Evolutionary conservation across 64 coral and sea anemone species (phyloP).

Genomic region (Orbicella faveolata): DNA sequence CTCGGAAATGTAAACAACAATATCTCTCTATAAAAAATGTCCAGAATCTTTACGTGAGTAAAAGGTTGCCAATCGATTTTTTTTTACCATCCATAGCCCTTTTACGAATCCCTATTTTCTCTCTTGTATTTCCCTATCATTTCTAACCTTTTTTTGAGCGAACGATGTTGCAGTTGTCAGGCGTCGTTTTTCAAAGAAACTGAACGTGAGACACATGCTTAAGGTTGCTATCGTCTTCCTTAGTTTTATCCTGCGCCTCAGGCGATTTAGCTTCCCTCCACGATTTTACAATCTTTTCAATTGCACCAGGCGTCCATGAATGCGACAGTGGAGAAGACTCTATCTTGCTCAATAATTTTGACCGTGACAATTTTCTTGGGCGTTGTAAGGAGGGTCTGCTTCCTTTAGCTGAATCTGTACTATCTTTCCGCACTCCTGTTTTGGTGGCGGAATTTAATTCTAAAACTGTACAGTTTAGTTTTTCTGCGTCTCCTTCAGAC

Average conservation of each 20-base stretch:
- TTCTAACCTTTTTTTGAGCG: too few relatives aligned
- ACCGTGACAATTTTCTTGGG: constrained; percentile 18
- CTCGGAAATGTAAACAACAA: too few relatives aligned
- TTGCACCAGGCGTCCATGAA: constrained; percentile 58
- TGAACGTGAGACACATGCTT: constrained; percentile 15
- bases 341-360: constrained; percentile 28
- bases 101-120: too few relatives aligned
- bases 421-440: background rate
- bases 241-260: background rate
- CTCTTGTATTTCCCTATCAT: too few relatives aligned
- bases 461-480: background rate
- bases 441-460: background rate
- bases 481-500: background rate
- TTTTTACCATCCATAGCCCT: too few relatives aligned
- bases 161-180: too few relatives aligned
- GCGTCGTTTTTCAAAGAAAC: constrained; percentile 1
- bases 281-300: constrained; percentile 68
- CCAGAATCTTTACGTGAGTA: too few relatives aligned
- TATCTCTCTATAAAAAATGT: too few relatives aligned
- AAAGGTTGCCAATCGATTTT: too few relatives aligned
- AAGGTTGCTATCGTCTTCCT: background rate
- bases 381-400: background rate
- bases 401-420: background rate
- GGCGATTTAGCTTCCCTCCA: constrained; percentile 55
- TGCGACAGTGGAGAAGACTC: constrained; percentile 36